These are phyloP conservation scores for Tupaia tana DNA, from an alignment of 2,113 vertebrate genomes.

Conservation along the genomic window DNA sequence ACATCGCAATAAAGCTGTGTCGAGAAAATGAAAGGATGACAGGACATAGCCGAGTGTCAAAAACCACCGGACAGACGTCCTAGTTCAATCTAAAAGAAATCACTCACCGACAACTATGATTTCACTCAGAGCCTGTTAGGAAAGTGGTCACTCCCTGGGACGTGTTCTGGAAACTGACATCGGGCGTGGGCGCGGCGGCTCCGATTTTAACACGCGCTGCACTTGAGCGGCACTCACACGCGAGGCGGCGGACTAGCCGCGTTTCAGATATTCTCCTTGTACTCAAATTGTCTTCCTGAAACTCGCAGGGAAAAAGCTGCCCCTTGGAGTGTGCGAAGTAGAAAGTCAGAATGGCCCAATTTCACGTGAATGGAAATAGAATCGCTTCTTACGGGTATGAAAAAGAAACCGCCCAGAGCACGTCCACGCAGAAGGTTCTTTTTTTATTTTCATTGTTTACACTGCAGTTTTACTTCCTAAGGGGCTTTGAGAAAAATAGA, in stretches of 20 bases:
- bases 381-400: not conserved
- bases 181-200: not conserved
- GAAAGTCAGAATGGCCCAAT: constrained; percentile 35
- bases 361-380: constrained; percentile 31
- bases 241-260: not conserved
- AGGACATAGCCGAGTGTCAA: not conserved
- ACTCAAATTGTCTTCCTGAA: not conserved
- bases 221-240: not conserved
- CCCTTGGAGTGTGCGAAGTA: not conserved
- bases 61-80: not conserved
- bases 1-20: not conserved
- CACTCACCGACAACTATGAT: not conserved
- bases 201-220: not conserved
- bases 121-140: not conserved
- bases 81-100: not conserved
- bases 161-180: constrained; percentile 1
- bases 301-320: not conserved
- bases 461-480: constrained; percentile 31
- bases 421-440: not conserved
- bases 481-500: constrained; percentile 60
- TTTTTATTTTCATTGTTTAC: constrained; percentile 64
- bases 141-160: too few species aligned
- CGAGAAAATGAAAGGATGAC: not conserved
- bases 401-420: constrained; percentile 25
- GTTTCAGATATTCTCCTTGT: not conserved